These are phyloP conservation scores for Microcebus murinus DNA, from an alignment of 2,113 vertebrate genomes.

Conservation along the genomic window DNA sequence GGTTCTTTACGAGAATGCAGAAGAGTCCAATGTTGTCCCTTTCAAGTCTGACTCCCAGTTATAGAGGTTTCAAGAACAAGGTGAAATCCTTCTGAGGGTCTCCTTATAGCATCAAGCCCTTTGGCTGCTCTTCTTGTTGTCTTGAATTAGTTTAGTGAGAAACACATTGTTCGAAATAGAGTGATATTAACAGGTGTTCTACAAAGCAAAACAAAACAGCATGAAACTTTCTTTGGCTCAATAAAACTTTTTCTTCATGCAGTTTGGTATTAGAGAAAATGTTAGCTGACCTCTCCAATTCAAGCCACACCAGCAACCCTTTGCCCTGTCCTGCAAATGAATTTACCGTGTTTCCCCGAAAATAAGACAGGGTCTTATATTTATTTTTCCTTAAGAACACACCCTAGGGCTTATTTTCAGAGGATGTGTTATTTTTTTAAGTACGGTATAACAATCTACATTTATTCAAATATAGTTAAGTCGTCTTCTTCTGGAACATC, in stretches of 20 bases:
- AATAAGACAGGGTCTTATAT: too few species aligned
- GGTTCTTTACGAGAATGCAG: not conserved
- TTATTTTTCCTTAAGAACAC: too few species aligned
- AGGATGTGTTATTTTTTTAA: too few species aligned
- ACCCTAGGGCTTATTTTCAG: too few species aligned
- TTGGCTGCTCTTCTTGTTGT: not conserved
- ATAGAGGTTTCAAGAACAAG: not conserved
- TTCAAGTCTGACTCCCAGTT: not conserved
- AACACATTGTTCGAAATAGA: not conserved
- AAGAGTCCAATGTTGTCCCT: not conserved
- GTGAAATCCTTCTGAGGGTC: not conserved
- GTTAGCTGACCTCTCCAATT: not conserved
- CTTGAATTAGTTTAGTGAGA: not conserved
- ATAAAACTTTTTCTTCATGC: not conserved
- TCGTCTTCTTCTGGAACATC: too few species aligned
- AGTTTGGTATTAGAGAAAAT: not conserved
- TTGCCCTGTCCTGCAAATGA: not conserved
- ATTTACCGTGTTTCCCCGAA: not conserved
- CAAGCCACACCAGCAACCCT: not conserved
- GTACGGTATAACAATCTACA: too few species aligned
- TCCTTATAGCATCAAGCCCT: not conserved
- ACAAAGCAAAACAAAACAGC: constrained; percentile 19
- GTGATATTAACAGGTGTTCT: not conserved
- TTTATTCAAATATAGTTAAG: too few species aligned
- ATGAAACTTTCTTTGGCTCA: constrained; percentile 37